phyloP scores from a whole-genome alignment of 2,113 vertebrate species.

The Chaetura pelagica region DNA sequence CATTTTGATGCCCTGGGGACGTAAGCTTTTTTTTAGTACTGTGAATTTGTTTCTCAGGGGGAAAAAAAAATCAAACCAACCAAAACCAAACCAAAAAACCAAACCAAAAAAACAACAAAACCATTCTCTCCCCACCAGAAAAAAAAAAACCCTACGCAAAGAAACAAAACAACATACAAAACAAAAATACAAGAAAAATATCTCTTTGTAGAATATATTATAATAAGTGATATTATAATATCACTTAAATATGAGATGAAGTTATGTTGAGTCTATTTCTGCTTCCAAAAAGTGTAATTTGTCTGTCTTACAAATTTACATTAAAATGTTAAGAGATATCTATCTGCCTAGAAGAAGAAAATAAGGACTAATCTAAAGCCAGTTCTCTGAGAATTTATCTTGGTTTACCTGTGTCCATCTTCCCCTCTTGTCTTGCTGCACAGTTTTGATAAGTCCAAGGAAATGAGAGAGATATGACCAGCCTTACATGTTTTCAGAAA shows the following conservation, averaged over 20 bases:
- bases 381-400: neutral
- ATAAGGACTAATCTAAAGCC: neutral
- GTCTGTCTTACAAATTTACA: neutral
- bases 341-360: neutral
- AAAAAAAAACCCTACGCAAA: neutral
- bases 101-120: accelerated
- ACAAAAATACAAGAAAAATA: neutral
- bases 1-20: neutral
- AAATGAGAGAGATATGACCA: neutral
- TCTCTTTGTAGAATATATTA: neutral
- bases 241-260: neutral
- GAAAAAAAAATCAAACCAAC: no score
- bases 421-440: neutral
- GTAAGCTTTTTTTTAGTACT: neutral
- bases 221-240: neutral
- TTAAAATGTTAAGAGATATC: neutral
- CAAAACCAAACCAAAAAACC: neutral
- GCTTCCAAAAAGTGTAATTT: neutral
- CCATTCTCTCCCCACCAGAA: no score
- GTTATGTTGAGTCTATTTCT: neutral
- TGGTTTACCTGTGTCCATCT: neutral
- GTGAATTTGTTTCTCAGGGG: neutral
- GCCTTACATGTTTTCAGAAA: neutral
- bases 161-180: neutral
- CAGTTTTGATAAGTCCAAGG: neutral